Percentiles rank a stretch among this genome's conserved stretches.
Conservation (phyloP, 2,888 invertebrate genomes). For the Cacoxenus indagator region DNA sequence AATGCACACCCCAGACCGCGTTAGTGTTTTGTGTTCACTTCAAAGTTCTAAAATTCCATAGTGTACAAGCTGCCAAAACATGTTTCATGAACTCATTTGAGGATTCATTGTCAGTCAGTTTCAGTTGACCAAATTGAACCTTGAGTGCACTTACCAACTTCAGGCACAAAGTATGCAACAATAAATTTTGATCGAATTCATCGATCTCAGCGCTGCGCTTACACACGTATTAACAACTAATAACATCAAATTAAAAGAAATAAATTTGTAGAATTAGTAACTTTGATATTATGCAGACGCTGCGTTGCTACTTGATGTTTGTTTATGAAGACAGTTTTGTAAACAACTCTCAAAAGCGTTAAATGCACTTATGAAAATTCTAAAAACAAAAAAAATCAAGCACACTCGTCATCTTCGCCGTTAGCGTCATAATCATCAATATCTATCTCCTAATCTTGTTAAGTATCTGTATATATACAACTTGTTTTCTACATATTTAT, state of each 20-base stretch:
- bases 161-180: constrained; percentile 1
- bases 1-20: not conserved
- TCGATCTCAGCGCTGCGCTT: too few species aligned
- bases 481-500: not conserved
- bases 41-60: not conserved
- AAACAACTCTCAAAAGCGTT: constrained; percentile 48
- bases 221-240: too few species aligned
- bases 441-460: not conserved
- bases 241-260: too few species aligned
- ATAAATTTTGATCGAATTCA: not conserved
- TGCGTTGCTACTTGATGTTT: constrained; percentile 34
- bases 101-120: not conserved
- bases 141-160: not conserved
- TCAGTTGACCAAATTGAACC: not conserved
- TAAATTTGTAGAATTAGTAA: not conserved
- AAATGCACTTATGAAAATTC: constrained; percentile 51
- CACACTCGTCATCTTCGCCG: not conserved
- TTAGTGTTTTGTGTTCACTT: not conserved
- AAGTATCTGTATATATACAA: not conserved
- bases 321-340: constrained; percentile 33
- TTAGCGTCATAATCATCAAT: not conserved
- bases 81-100: not conserved
- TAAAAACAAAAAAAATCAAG: not conserved
- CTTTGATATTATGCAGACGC: not conserved
- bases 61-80: not conserved